phyloP scores from a whole-genome alignment of 2,888 invertebrate genomes.

The Osmoderma eremita region DNA sequence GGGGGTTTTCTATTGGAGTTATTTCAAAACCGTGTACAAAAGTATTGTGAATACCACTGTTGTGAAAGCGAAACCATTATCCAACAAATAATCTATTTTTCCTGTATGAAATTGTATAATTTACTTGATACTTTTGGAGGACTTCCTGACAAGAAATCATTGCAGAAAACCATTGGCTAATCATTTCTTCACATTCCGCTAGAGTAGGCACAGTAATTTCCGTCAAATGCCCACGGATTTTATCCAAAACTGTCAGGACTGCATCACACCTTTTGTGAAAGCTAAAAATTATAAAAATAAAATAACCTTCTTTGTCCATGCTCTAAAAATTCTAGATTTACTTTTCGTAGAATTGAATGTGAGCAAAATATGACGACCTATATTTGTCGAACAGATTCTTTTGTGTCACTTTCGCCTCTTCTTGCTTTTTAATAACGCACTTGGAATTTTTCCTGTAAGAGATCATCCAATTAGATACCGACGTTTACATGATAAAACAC shows the following conservation, averaged over 20 bases:
- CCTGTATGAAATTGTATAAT: not conserved
- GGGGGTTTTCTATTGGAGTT: no score
- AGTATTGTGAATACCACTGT: no score
- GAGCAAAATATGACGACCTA: constrained; percentile 1
- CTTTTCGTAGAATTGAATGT: constrained; percentile 29
- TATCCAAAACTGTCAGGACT: not conserved
- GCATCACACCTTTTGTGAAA: constrained; percentile 6
- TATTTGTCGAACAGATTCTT: constrained; percentile 23
- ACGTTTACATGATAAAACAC: not conserved
- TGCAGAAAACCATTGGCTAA: constrained; percentile 15
- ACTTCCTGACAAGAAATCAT: constrained; percentile 5
- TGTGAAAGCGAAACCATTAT: no score
- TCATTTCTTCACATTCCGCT: constrained; percentile 14
- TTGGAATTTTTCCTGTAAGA: constrained; percentile 2
- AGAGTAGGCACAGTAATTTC: constrained; percentile 18
- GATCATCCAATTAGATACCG: not conserved
- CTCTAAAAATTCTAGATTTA: not conserved
- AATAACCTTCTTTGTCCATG: not conserved
- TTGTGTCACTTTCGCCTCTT: not conserved
- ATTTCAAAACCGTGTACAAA: no score
- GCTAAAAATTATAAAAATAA: constrained; percentile 3
- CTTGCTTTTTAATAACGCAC: constrained; percentile 6
- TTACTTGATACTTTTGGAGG: constrained; percentile 9
- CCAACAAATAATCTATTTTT: no score
- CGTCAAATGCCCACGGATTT: constrained; percentile 9